phyloP scores from a whole-genome alignment of 53 echinoderm and acorn worm genomes.

The Antedon mediterranea region DNA sequence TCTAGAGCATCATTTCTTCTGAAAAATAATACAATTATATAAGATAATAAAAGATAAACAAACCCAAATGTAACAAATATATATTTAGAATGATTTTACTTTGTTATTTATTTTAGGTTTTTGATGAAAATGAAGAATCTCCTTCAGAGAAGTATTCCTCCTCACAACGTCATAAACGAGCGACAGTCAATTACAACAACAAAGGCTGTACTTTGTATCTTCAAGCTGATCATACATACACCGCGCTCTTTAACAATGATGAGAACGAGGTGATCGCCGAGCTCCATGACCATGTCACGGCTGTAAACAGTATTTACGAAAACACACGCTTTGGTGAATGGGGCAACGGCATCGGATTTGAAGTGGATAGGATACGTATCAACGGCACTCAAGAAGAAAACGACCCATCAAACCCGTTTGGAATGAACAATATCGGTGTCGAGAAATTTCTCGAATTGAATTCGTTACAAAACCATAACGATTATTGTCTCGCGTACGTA shows the following conservation, averaged over 20 bases:
- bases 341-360: constrained; percentile 37
- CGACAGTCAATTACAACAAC: background rate
- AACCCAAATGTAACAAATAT: too few species aligned
- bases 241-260: constrained; percentile 27
- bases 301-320: constrained; percentile 51
- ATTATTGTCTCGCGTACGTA: constrained; percentile 74
- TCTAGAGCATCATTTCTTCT: too few species aligned
- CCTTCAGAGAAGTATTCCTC: background rate
- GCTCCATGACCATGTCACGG: constrained; percentile 61
- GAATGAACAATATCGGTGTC: constrained; percentile 57
- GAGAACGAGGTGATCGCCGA: constrained; percentile 47
- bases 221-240: constrained; percentile 86
- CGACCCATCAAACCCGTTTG: constrained; percentile 47
- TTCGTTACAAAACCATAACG: constrained; percentile 65
- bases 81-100: too few species aligned
- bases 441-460: constrained; percentile 92
- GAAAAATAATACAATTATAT: too few species aligned
- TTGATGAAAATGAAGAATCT: background rate
- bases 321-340: constrained; percentile 12
- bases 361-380: constrained; percentile 67
- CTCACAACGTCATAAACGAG: background rate
- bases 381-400: constrained; percentile 37
- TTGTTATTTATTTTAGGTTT: background rate
- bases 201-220: constrained; percentile 67
- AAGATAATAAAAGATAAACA: too few species aligned